Conservation (phyloP, 1,140 invertebrate genomes). For the Lepidurus packardi region DNA sequence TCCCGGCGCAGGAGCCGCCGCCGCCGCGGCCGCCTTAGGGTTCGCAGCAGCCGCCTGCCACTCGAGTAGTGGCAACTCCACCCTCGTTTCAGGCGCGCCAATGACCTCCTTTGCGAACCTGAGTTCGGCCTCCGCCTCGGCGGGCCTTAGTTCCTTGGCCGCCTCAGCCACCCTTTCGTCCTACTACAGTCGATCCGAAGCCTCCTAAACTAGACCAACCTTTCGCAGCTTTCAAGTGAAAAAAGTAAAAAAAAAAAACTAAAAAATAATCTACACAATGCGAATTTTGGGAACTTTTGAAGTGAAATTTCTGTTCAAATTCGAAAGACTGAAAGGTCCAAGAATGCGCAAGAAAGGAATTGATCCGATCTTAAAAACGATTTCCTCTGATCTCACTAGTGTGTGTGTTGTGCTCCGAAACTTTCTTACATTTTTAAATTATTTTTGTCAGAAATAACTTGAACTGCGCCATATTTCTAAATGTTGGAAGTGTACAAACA, state of each 20-base stretch:
- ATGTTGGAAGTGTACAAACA: no score
- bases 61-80: neutral
- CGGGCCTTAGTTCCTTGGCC: constrained; percentile 31
- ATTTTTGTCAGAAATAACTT: no score
- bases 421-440: no score
- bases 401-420: no score
- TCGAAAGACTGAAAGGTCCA: no score
- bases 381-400: no score
- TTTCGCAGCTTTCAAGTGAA: neutral
- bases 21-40: constrained; percentile 26
- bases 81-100: neutral
- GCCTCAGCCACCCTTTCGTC: constrained; percentile 27
- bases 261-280: no score
- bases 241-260: neutral
- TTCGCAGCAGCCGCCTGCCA: constrained; percentile 15
- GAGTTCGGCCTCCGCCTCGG: constrained; percentile 31
- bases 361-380: no score
- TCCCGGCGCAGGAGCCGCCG: constrained; percentile 32
- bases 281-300: neutral
- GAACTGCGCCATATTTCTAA: no score
- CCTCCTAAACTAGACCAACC: neutral
- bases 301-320: neutral
- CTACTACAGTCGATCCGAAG: constrained; percentile 17
- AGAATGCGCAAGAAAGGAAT: no score
- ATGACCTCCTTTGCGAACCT: constrained; percentile 13